Percentiles rank a stretch among this genome's conserved stretches.
Evolutionary conservation across 2,797 vertebrate species (phyloP).

Genomic region (Leuciscus waleckii): DNA sequence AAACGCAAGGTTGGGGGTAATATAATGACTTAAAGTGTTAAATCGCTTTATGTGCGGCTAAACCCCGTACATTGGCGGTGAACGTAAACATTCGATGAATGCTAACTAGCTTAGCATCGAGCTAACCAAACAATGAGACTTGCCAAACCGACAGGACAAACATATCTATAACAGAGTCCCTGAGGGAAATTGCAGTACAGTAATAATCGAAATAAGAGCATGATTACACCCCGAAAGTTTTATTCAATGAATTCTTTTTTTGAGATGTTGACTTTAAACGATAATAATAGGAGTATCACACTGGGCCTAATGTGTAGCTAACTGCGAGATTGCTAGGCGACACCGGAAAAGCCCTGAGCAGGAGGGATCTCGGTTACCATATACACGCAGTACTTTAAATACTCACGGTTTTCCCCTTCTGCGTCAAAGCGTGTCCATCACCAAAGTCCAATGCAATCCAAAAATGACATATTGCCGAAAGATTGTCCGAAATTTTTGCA

Average conservation of each 20-base stretch:
- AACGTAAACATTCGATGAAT: slow-evolving; percentile 39
- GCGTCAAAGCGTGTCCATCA: slow-evolving; percentile 49
- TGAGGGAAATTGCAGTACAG: not conserved
- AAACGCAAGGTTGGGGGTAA: not conserved
- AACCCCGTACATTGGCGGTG: not conserved
- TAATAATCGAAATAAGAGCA: not conserved
- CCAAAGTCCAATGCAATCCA: slow-evolving; percentile 31
- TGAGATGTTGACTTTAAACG: not conserved
- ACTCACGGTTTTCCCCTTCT: slow-evolving; percentile 58
- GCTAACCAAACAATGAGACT: slow-evolving; percentile 34
- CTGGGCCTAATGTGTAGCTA: slow-evolving; percentile 31
- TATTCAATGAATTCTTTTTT: not conserved
- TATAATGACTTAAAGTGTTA: not conserved
- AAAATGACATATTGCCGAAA: slow-evolving; percentile 55
- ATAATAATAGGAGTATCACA: not conserved
- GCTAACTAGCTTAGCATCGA: slow-evolving; percentile 39
- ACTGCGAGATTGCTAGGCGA: slow-evolving; percentile 50
- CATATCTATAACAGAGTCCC: not conserved
- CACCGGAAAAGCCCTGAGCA: slow-evolving; percentile 61
- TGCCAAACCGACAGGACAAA: not conserved
- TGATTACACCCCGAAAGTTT: fast-evolving
- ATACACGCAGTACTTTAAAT: slow-evolving; percentile 33
- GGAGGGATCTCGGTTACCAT: slow-evolving; percentile 2
- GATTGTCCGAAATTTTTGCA: slow-evolving; percentile 62
- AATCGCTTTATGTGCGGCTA: not conserved